phyloP scores from a whole-genome alignment of 2,888 invertebrate species.

The Acleris literana region DNA sequence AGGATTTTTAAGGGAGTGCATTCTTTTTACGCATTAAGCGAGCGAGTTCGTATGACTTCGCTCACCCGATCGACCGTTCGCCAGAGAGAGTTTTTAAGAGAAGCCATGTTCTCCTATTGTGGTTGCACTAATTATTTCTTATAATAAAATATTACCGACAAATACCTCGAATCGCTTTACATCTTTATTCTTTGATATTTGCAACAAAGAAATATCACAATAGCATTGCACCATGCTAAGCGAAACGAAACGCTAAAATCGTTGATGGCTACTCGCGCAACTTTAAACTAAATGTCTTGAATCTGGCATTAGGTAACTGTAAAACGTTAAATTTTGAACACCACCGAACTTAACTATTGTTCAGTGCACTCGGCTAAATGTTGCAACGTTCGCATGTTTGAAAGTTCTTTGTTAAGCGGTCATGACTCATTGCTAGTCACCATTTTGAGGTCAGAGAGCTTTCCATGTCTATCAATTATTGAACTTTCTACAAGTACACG shows the following conservation, averaged over 20 bases:
- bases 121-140: no score
- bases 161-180: background rate
- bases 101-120: no score
- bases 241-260: conserved; percentile 3
- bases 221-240: conserved; percentile 3
- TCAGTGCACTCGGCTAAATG: conserved; percentile 31
- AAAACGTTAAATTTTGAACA: conserved; percentile 29
- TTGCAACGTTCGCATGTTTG: conserved; percentile 39
- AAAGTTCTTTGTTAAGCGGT: conserved; percentile 50
- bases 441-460: conserved; percentile 66
- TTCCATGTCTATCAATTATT: conserved; percentile 50
- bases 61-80: no score
- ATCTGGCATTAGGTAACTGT: conserved; percentile 19
- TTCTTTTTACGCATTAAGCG: no score
- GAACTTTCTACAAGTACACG: conserved; percentile 42
- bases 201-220: background rate
- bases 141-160: no score
- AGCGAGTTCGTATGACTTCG: no score
- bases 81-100: no score
- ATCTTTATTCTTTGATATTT: background rate
- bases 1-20: no score
- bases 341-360: conserved; percentile 26
- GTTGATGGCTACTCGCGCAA: conserved; percentile 6
- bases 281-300: conserved; percentile 4
- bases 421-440: conserved; percentile 56